These are phyloP conservation scores for Piezodorus guildinii DNA, from an alignment of 1,140 invertebrate species.

Conservation along the genomic window DNA sequence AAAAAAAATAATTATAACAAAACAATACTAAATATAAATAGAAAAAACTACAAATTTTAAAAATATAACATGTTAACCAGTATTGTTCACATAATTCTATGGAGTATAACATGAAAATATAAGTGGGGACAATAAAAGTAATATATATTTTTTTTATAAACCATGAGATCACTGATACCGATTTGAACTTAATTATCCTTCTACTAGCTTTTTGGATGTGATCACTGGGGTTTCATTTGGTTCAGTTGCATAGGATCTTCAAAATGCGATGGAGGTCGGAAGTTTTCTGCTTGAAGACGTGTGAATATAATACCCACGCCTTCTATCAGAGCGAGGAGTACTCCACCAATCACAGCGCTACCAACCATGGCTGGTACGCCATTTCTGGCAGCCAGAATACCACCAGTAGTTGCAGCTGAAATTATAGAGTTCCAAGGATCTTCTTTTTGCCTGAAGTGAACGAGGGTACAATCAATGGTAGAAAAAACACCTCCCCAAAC, in stretches of 20 bases:
- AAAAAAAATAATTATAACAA: no score
- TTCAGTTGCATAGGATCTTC: constrained; percentile 57
- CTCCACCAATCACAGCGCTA: constrained; percentile 87
- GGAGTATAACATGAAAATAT: no score
- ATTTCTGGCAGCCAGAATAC: constrained; percentile 86
- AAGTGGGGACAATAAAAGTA: no score
- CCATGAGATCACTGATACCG: no score
- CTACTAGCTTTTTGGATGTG: neutral
- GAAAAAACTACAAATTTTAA: no score
- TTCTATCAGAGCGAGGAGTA: constrained; percentile 90
- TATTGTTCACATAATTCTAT: no score
- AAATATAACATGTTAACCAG: no score
- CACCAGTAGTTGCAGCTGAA: constrained; percentile 89
- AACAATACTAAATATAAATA: no score
- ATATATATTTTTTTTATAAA: no score
- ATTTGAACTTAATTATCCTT: no score
- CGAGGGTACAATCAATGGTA: constrained; percentile 90
- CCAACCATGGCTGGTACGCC: constrained; percentile 89
- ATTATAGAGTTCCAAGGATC: constrained; percentile 98
- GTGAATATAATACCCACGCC: constrained; percentile 90
- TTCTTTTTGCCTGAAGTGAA: constrained; percentile 91
- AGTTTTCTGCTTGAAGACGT: constrained; percentile 77
- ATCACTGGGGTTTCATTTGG: constrained; percentile 28
- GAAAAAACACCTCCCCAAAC: constrained; percentile 95
- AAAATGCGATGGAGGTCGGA: constrained; percentile 61